Evolutionary conservation across 2,797 vertebrate species (phyloP), one percentile per base, ranked within the genome.

Genomic region (Rhynchonycteris naso): DNA sequence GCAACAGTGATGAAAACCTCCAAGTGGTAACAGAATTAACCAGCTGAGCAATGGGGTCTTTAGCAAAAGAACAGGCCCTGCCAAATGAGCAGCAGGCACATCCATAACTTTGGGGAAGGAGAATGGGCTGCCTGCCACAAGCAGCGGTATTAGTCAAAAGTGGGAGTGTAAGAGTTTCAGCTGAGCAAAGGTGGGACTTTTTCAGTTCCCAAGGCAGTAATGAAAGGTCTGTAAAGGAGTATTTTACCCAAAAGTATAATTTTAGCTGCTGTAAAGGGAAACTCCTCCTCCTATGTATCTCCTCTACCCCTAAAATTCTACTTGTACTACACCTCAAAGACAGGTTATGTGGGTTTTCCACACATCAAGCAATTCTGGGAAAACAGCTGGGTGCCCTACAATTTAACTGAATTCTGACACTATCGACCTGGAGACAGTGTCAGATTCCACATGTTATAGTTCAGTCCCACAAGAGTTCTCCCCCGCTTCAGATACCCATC

Each of bases 261-360:
- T 88, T 88, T 90, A 84, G 47, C 74, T 76, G 88, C 72, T 74
- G 66, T 13, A 81, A 76, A 79, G 63, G 30, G 47, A 84, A 79
- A 43, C 13, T 28, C 43, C 43, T 75, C 35, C 26, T 54, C 43
- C 38, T n/a, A 7, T 58, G 59, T 47, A 28, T 78, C 72, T 71
- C 52, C n/a, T 78, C 16, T 78, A 66, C 33, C 78, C 33, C 28
- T 22, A 21, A 66, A 35, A 89, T 28, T 69, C 83, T 26, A 66
- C 35, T 43, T 43, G 5, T 43, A 43, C 43, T 61, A 80, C 11
- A 65, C 5, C 65, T 35, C 43, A 2, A 18, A 93, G 8, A 56
- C 47, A 58, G 74, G 12, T 33, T 74, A 28, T 47, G 21, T 65
- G 35, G 66, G 30, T 72, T 93, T 93, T 72, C 5, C 43, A 43